A percentile compares a stretch with the other conserved stretches of the same genome.
Evolutionary conservation across 2,113 vertebrate species (phyloP).

Genomic region (Lathamus discolor): DNA sequence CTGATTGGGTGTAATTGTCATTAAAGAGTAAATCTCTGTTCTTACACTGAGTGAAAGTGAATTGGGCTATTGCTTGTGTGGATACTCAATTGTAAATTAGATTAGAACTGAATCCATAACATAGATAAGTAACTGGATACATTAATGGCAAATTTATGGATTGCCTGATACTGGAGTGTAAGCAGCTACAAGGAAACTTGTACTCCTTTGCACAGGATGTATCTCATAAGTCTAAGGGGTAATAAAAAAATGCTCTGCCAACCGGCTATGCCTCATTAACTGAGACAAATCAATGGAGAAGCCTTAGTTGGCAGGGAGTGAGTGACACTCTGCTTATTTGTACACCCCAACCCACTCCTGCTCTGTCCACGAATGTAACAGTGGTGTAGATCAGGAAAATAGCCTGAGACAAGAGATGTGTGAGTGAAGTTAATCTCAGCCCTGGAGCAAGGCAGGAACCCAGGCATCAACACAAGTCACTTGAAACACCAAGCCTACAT

Average conservation of each 20-base stretch:
- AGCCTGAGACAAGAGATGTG: too few relatives aligned
- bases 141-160: background rate
- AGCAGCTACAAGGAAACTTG: background rate
- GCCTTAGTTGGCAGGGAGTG: background rate
- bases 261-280: background rate
- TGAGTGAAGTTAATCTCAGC: too few relatives aligned
- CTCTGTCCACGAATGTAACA: accelerated
- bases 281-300: background rate
- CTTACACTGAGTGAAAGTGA: background rate
- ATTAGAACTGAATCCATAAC: background rate
- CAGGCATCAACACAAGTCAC: background rate
- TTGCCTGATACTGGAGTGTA: background rate
- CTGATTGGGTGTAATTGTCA: background rate
- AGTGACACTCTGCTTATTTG: background rate
- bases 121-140: background rate
- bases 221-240: accelerated
- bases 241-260: background rate
- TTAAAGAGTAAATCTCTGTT: background rate
- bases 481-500: background rate
- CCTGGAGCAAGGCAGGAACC: background rate
- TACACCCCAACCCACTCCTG: background rate
- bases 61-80: background rate
- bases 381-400: background rate
- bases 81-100: background rate
- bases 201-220: background rate